These are phyloP conservation scores for Listrodromus nycthemerus DNA, from an alignment of 2,888 invertebrate genomes.

Conservation along the genomic window DNA sequence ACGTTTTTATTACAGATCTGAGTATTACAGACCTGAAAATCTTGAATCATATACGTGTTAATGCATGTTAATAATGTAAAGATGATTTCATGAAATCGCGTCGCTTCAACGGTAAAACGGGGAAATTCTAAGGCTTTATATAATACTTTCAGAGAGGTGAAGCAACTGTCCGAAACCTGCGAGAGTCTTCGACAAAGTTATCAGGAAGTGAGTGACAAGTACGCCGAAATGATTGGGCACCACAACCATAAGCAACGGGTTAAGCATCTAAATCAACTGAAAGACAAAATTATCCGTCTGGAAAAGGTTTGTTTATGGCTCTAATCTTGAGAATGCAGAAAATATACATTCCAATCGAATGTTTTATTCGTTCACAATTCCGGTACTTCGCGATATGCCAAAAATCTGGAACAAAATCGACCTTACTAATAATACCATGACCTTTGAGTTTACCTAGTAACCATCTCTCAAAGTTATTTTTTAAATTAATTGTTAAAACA, in stretches of 20 bases:
- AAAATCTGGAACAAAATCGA: no score
- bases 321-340: slow-evolving; percentile 46
- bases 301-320: slow-evolving; percentile 83
- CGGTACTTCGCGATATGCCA: no score
- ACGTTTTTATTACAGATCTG: no score
- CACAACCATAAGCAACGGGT: slow-evolving; percentile 89
- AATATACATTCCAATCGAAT: no score
- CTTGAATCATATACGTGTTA: no score
- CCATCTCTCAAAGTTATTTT: not conserved
- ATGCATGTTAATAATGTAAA: no score
- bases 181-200: slow-evolving; percentile 85
- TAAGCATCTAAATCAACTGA: slow-evolving; percentile 85
- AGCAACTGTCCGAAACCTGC: slow-evolving; percentile 72
- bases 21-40: no score
- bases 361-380: no score
- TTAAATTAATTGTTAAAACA: not conserved
- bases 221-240: slow-evolving; percentile 87
- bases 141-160: slow-evolving; percentile 72
- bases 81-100: no score
- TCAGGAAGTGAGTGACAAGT: slow-evolving; percentile 86
- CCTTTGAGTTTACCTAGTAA: no score
- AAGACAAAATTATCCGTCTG: slow-evolving; percentile 84
- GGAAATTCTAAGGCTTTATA: not conserved
- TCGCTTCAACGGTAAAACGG: no score
- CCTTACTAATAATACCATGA: no score